These are phyloP conservation scores for Pseudocheirus occidentalis DNA, from an alignment of 2,797 vertebrate genomes.

Conservation along the genomic window DNA sequence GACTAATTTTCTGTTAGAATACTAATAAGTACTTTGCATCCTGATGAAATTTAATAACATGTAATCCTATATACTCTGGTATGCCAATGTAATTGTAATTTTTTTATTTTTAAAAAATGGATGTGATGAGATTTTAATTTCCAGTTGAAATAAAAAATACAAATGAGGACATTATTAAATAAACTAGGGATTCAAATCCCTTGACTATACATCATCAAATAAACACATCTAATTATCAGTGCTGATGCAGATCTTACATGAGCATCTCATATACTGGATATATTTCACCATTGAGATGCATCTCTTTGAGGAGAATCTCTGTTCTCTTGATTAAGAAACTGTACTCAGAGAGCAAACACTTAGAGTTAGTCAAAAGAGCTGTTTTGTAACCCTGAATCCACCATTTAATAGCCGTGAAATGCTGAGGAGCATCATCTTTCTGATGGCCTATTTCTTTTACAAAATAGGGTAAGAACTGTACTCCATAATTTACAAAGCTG, in stretches of 20 bases:
- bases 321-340: slow-evolving; percentile 11
- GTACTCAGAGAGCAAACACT: neutral
- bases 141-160: slow-evolving; percentile 52
- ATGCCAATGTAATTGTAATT: slow-evolving; percentile 50
- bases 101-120: slow-evolving; percentile 47
- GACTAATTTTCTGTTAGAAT: slow-evolving; percentile 32
- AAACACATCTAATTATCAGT: neutral
- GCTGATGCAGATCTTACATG: neutral
- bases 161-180: slow-evolving; percentile 50
- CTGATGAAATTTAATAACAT: slow-evolving; percentile 4
- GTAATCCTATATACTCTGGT: slow-evolving; percentile 1
- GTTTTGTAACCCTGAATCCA: neutral
- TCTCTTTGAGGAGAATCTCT: slow-evolving; percentile 17
- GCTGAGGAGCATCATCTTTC: neutral
- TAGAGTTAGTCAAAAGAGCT: neutral
- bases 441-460: neutral
- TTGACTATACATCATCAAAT: slow-evolving; percentile 15
- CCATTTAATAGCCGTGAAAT: neutral
- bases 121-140: slow-evolving; percentile 64
- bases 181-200: slow-evolving; percentile 10
- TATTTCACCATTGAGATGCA: neutral
- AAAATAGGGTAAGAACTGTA: neutral
- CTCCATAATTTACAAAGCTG: neutral
- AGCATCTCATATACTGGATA: neutral
- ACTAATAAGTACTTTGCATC: slow-evolving; percentile 39